Evolutionary conservation across 2,113 vertebrate genomes (phyloP), one percentile per base, ranked within the genome.

Genomic region (Brevimyrus niger): DNA sequence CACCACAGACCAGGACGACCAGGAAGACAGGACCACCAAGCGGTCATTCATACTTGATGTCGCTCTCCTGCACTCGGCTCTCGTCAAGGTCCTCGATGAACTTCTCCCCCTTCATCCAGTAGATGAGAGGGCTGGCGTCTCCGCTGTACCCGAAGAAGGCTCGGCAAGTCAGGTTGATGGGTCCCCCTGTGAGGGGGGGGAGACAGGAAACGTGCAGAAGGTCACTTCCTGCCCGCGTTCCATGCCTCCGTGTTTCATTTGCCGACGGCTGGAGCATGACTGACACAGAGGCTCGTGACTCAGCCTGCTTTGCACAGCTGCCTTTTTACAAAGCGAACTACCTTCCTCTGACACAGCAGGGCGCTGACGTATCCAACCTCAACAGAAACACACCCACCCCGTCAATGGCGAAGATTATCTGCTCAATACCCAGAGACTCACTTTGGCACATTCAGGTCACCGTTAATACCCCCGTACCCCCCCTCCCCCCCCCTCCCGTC

Each of bases 101-200:
- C 92, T 98, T 99, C 92, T 99, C 98, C 65, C 98, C 98, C 95
- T 99, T 99, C 98, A 99, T 99, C 98, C 98, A 99, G 94, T 99
- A 99, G 94, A 99, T 97, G 93, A 99, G 95, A 23, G 98, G 97
- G 92, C 97, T 98, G 93, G 97, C 98, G 31, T 98, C 98, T 69
- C 98, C 98, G 76, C 98, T 98, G 92, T 99, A 99, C 83, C 98
- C 98, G 90, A 99, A 99, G 94, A 99, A 99, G 48, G 98, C 98
- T 94, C 97, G 94, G 94, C 98, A 99, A 35, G 98, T 99, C 92
- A 99, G 95, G 96, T 99, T 99, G 93, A 98, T 95, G 87, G 96
- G 96, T 42, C 95, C 93, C 0, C 98, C 98, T 99, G 96, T 93
- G 92, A 89, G 50, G 94, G 90, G 92, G 89, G 50, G 94, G 90